Evolutionary conservation across 2,888 invertebrate species (phyloP), one percentile per base, ranked within the genome.

Genomic region (Phlogophora meticulosa): DNA sequence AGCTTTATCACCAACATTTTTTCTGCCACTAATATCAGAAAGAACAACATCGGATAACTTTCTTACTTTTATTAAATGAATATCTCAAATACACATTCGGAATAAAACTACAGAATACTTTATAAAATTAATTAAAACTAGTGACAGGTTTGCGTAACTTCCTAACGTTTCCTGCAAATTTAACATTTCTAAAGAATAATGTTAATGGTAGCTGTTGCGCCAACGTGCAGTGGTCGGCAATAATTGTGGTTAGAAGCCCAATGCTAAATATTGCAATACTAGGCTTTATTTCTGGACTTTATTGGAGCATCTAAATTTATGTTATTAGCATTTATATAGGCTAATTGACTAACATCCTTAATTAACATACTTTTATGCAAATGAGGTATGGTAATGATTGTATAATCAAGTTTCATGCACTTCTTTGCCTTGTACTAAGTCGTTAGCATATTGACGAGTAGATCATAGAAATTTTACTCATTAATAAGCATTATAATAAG

Each of bases 231-330:
- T 72, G 62, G 20, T 42, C 49, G 57, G 63, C 64, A 80, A 64
- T 76, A 64, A 75, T 73, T 87, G 88, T 83, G 87, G 87, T 87
- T 82, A 80, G 80, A 85, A 84, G 80, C 72, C 69, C 76, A 81
- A 77, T 80, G 81, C 61, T 83, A 80, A 78, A 73, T 71, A 63
- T 72, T 75, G 78, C 80, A 72, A 73, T 63, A 43, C 61, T 66
- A 60, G 56, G 20, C 59, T 71, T 61, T 43, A 65, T n/a, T 45
- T 49, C 48, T 20, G 45, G 32, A 69, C 55, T 17, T 42, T 43
- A 71, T 48, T 59, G 42, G 49, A 45, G 75, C 45, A 62, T 68
- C 51, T 56, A 17, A 62, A 62, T 62, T 74, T 59, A 32, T 42
- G 52, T 49, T 49, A 78, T 66, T 72, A 57, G 53, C 60, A 55